Base-by-base conservation (phyloP, 2,113 vertebrate genomes). In the Spea bombifrons region DNA sequence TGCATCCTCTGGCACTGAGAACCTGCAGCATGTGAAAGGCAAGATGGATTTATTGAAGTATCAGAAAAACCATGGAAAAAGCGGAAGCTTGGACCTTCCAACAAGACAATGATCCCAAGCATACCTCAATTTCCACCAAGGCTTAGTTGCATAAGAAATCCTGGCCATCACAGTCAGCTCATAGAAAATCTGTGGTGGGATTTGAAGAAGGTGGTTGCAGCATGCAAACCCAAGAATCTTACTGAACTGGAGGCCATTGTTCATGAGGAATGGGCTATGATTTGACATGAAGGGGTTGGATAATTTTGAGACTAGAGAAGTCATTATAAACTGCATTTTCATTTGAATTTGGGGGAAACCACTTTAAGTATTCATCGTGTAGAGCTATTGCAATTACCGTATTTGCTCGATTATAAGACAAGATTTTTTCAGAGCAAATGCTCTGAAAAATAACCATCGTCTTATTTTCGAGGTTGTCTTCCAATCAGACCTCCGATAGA, bases 41-140 rank as follows among this genome's bases (percentile, higher is more conserved):
- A 65, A 65, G 16, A 65, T 65, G 63, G 63, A 65, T 65, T 65
- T 16, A 65, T 65, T 30, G 30, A 4, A 65, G 63, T 65, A 65
- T 65, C 63, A 65, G 63, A 10, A 5, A 65, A 65, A 17, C 63
- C n/a, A 17, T 17, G 15, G 59, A 63, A 13, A 63, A 13, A 16
- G 55, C 55, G 10, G 55, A 59, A 59, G 55, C 55, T 59, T 59
- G 8, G 55, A 59, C 55, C 10, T 59, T 59, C 55, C 55, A 59
- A 12, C 55, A 59, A 2, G 55, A 59, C 10, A 59, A 59, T 59
- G 55, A 59, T 59, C 55, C 55, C 55, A 59, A 59, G 12, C 3
- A 59, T 59, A 59, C 55, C 55, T 59, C 55, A 12, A 59, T 13
- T 59, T 59, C 2, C 55, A 59, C 55, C 55, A 59, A 59, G 55